Evolutionary conservation across 2,113 vertebrate species (phyloP).

Genomic region (Neomonachus schauinslandi): DNA sequence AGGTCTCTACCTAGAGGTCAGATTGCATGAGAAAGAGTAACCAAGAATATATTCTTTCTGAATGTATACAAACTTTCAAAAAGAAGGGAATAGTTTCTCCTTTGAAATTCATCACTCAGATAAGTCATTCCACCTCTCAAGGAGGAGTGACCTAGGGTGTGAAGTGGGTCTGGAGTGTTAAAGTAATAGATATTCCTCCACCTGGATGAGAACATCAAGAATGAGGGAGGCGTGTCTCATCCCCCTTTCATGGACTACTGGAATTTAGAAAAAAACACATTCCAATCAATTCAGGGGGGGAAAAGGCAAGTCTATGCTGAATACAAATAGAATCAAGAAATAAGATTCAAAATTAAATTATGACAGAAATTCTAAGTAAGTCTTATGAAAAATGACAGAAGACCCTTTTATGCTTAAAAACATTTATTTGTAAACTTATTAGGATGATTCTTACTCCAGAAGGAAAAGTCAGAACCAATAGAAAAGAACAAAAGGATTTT

Average conservation of each 20-base stretch:
- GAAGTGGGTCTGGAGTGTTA: neutral
- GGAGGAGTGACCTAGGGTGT: neutral
- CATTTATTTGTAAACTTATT: neutral
- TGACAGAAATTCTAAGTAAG: neutral
- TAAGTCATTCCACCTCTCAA: neutral
- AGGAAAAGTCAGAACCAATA: neutral
- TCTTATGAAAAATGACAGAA: neutral
- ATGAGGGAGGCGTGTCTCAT: neutral
- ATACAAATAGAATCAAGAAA: neutral
- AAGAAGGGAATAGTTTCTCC: neutral
- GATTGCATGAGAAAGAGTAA: neutral
- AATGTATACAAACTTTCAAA: neutral
- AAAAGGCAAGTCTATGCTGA: neutral
- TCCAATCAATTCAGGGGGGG: neutral
- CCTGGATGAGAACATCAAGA: neutral
- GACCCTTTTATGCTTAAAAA: neutral
- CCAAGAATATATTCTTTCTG: neutral
- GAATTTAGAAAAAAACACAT: neutral
- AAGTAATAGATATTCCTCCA: neutral
- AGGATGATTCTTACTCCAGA: neutral
- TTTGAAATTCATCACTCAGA: neutral
- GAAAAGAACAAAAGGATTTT: neutral
- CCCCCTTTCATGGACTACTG: neutral
- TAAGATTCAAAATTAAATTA: neutral
- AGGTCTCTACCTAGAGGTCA: neutral